Evolutionary conservation across 1,140 invertebrate species (phyloP).

Genomic region (Atopsyche davidsoni): DNA sequence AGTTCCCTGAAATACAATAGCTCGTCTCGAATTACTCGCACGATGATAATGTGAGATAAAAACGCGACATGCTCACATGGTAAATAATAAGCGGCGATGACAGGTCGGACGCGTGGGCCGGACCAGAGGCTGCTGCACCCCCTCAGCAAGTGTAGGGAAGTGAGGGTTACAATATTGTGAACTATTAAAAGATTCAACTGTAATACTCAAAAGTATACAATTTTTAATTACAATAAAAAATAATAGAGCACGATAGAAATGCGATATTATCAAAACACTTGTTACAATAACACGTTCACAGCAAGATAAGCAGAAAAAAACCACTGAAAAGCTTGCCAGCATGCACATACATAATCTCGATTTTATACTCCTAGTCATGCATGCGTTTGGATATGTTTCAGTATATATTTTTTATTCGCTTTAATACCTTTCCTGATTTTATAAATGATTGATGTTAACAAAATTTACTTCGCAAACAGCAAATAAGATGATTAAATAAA

Average conservation of each 20-base stretch:
- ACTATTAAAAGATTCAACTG: neutral
- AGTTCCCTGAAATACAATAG: no score
- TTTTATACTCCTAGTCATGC: no score
- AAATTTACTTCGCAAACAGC: no score
- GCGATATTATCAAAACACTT: neutral
- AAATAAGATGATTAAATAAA: no score
- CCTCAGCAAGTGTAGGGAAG: neutral
- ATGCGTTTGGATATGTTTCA: no score
- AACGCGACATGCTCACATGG: neutral
- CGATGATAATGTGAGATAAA: neutral
- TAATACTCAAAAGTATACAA: neutral
- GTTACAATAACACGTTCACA: neutral
- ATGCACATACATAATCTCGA: no score
- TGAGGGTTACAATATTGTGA: neutral
- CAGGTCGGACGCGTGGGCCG: neutral
- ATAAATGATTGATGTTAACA: no score
- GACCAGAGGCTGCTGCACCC: neutral
- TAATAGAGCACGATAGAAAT: neutral
- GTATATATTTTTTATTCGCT: no score
- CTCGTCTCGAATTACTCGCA: neutral
- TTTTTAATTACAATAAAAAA: constrained; percentile 1
- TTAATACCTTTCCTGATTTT: no score
- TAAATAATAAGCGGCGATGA: neutral
- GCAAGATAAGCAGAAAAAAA: no score
- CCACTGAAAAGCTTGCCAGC: no score